Conservation (phyloP, 2,113 vertebrate species). For the Haemorhous mexicanus region DNA sequence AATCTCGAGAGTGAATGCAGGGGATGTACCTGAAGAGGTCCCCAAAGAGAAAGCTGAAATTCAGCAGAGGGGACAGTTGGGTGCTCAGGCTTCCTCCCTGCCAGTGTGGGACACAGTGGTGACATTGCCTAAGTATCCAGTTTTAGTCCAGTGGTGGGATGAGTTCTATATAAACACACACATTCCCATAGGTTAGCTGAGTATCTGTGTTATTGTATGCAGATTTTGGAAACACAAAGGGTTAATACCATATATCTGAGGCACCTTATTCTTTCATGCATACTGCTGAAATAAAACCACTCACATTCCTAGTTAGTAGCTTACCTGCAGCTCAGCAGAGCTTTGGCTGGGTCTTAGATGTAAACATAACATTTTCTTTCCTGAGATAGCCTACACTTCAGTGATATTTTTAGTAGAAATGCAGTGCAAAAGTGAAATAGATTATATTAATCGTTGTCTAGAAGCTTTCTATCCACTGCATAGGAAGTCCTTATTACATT, state of each 20-base stretch:
- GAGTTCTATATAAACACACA: not conserved
- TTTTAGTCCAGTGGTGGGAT: not conserved
- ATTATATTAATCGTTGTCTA: not conserved
- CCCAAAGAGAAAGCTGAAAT: not conserved
- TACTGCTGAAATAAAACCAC: not conserved
- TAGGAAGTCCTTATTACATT: not conserved
- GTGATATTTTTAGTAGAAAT: not conserved
- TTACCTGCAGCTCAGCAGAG: not conserved
- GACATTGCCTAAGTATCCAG: not conserved
- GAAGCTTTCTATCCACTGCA: not conserved
- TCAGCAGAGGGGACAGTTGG: not conserved
- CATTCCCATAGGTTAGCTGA: not conserved
- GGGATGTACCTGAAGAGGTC: not conserved
- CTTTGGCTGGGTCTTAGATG: not conserved
- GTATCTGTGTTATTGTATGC: not conserved
- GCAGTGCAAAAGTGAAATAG: not conserved
- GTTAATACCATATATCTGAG: not conserved
- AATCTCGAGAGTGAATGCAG: not conserved
- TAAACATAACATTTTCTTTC: conserved; percentile 27
- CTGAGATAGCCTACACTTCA: not conserved
- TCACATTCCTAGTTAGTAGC: not conserved
- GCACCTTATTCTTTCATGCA: not conserved
- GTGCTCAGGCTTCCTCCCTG: not conserved
- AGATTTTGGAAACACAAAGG: not conserved
- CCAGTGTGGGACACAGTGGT: not conserved